These are phyloP conservation scores for Centrocercus urophasianus DNA, from an alignment of 2,113 vertebrate species.

Conservation along the genomic window DNA sequence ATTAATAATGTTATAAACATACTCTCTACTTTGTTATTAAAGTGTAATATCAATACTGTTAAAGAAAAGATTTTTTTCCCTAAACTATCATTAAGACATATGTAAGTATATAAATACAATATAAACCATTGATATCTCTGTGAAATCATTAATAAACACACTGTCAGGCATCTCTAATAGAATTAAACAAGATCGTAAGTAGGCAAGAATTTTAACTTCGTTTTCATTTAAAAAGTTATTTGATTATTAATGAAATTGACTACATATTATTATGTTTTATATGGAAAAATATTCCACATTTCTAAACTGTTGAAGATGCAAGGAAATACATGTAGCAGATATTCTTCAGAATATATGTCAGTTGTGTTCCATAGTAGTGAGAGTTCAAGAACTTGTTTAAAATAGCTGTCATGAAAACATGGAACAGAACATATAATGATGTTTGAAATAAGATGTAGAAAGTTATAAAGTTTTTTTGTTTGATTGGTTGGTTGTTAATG, in stretches of 20 bases:
- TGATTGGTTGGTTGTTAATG: neutral
- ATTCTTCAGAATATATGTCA: neutral
- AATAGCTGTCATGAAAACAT: neutral
- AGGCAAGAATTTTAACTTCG: neutral
- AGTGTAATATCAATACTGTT: neutral
- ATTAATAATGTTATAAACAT: neutral
- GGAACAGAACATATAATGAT: neutral
- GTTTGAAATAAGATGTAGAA: neutral
- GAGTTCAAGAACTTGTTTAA: neutral
- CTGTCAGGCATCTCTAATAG: neutral
- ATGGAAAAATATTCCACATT: neutral
- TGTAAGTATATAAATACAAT: neutral
- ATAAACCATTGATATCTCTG: neutral
- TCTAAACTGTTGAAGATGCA: neutral
- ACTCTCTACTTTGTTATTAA: neutral
- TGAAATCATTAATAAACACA: constrained; percentile 11
- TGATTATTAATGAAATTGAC: neutral
- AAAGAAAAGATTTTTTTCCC: neutral
- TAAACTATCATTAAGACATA: neutral
- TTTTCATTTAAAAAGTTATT: neutral
- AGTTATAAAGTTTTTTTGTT: neutral
- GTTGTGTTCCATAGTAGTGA: neutral
- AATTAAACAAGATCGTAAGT: neutral
- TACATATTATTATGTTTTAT: neutral
- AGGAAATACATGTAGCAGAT: neutral